Base-by-base conservation (phyloP, 2,888 invertebrate genomes). In the Dryadula phaetusa region DNA sequence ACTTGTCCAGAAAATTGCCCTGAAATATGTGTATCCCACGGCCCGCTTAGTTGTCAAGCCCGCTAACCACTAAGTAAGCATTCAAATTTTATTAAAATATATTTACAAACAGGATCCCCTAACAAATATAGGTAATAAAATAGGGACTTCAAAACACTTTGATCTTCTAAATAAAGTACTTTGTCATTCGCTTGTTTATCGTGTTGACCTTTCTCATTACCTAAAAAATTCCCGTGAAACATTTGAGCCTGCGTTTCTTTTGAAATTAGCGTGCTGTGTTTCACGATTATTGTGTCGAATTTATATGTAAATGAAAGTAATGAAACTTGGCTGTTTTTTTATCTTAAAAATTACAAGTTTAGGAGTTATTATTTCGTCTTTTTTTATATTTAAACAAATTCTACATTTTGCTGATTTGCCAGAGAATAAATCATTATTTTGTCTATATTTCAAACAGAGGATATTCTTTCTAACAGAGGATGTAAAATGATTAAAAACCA, bases 171-270 rank as follows among this genome's bases (percentile, higher is more conserved):
- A 56, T 56, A 2, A 56, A 40, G 56, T 37, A 56, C 22, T 16
- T 56, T 22, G 40, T 8, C 40, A 22, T 56, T 56, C 25, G 56
- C 22, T 56, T 56, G 56, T 40, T 56, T 56, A 10, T 56, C 54
- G 18, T 40, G n/a, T 56, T 40, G 22, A 56, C 56, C 56, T 56
- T 56, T 40, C 56, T 40, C 56, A 16, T 56, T 40, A 40, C 22
- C 56, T 56, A 10, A 22, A 56, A n/a, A 56, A 40, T 22, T 56
- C n/a, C 16, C 40, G 22, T 40, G 22, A 40, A 56, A 56, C 40
- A 56, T 56, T 56, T 22, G 12, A n/a, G 12, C 14, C n/a, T 56
- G 10, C n/a, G 22, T 40, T 22, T 22, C 12, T 37, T 53, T 54
- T 37, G 5, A 10, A 37, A 37, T 37, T 14, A n/a, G 14, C 7